Percentiles rank a stretch among this genome's conserved stretches.
phyloP scores from a whole-genome alignment of 1,140 invertebrate species.

The Drosophila setifemur region DNA sequence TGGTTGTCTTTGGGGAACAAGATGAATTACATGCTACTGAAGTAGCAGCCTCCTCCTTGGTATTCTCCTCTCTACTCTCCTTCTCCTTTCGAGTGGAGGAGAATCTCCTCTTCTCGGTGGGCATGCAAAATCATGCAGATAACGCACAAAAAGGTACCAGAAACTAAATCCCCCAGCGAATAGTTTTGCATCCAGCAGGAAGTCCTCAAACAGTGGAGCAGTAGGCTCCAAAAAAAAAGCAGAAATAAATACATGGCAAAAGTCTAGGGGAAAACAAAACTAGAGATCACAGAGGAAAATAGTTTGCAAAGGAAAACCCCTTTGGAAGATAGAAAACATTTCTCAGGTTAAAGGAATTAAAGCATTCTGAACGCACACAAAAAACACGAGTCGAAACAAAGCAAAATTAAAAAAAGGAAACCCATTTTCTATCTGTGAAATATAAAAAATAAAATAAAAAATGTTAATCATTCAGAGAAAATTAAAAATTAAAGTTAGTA shows the following conservation, averaged over 20 bases:
- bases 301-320: not conserved
- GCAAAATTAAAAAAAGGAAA: too few species aligned
- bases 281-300: not conserved
- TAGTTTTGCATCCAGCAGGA: slow-evolving; percentile 57
- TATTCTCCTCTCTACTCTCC: not conserved
- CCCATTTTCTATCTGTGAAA: too few species aligned
- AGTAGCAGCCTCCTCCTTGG: slow-evolving; percentile 1
- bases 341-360: not conserved
- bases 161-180: slow-evolving; percentile 75
- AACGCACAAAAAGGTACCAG: slow-evolving; percentile 68
- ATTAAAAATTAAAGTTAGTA: too few species aligned
- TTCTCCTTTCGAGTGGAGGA: too few species aligned
- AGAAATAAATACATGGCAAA: not conserved
- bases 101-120: not conserved
- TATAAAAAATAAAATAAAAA: too few species aligned
- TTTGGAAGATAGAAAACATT: too few species aligned
- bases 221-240: not conserved
- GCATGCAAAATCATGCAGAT: slow-evolving; percentile 63
- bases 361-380: too few species aligned
- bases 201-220: slow-evolving; percentile 23
- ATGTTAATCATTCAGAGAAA: too few species aligned
- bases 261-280: not conserved
- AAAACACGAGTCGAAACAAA: too few species aligned
- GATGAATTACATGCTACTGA: slow-evolving; percentile 78
- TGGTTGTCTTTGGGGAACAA: slow-evolving; percentile 74